Percentiles rank a stretch among this genome's conserved stretches.
These are phyloP conservation scores for Uloborus diversus DNA, from an alignment of 1,140 invertebrate species.

Conservation along the genomic window DNA sequence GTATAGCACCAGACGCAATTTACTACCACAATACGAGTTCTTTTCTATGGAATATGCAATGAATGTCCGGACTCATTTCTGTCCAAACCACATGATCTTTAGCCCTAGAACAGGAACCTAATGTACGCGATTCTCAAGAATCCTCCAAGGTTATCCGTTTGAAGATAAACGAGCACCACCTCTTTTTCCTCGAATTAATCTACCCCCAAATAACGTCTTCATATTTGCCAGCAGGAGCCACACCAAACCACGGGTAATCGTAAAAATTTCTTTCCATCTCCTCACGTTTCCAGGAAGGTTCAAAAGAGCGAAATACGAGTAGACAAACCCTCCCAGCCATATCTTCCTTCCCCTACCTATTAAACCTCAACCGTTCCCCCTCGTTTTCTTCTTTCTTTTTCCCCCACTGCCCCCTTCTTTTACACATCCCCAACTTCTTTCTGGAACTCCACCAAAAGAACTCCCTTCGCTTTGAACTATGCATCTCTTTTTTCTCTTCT, in stretches of 20 bases:
- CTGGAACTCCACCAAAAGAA: neutral
- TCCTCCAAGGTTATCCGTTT: neutral
- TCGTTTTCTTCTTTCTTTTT: no score
- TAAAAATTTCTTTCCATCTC: neutral
- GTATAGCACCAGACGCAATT: no score
- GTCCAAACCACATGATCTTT: no score
- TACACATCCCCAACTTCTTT: neutral
- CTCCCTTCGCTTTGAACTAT: neutral
- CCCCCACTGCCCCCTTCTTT: no score
- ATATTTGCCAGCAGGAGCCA: neutral
- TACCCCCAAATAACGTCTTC: neutral
- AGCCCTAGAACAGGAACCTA: no score
- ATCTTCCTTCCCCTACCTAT: neutral
- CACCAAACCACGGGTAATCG: neutral
- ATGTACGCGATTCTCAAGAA: no score
- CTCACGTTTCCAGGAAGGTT: constrained; percentile 3
- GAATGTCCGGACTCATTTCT: no score
- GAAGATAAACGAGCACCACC: neutral
- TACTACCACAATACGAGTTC: no score
- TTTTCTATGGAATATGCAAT: no score
- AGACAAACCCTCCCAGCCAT: neutral
- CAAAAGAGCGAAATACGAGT: neutral
- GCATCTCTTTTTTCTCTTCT: neutral
- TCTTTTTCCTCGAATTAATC: neutral
- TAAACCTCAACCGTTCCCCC: neutral